Evolutionary conservation across 2,113 vertebrate species (phyloP).

Genomic region (Atractosteus spatula): DNA sequence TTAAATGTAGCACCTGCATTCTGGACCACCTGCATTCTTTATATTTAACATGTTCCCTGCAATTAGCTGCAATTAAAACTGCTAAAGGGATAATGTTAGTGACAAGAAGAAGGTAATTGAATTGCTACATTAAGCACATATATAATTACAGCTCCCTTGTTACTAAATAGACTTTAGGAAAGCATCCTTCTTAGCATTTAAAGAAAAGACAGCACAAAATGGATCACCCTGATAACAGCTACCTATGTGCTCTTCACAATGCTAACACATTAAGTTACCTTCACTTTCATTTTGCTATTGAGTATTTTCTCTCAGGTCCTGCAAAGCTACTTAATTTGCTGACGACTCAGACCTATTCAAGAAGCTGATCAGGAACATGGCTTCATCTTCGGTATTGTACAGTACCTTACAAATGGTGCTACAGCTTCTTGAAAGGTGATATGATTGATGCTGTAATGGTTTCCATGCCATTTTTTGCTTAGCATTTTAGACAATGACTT

Average conservation of each 20-base stretch:
- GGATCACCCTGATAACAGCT: too few species aligned
- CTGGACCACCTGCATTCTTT: constrained; percentile 1
- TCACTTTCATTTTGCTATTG: neutral
- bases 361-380: too few species aligned
- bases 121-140: constrained; percentile 8
- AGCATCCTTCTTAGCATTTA: neutral
- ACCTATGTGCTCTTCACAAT: constrained; percentile 25
- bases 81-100: constrained; percentile 4
- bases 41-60: neutral
- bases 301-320: too few species aligned
- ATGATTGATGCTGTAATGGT: too few species aligned
- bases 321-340: too few species aligned
- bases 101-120: constrained; percentile 13
- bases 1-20: constrained; percentile 14
- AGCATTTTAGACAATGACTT: too few species aligned
- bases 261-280: constrained; percentile 11
- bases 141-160: constrained; percentile 7
- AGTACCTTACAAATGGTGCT: too few species aligned
- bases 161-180: neutral
- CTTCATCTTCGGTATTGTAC: too few species aligned
- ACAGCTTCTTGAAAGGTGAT: too few species aligned
- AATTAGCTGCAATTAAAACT: constrained; percentile 11
- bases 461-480: too few species aligned
- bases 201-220: neutral
- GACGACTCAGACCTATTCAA: too few species aligned